phyloP scores from a whole-genome alignment of 2,113 vertebrate genomes.

The Lagopus leucura region DNA sequence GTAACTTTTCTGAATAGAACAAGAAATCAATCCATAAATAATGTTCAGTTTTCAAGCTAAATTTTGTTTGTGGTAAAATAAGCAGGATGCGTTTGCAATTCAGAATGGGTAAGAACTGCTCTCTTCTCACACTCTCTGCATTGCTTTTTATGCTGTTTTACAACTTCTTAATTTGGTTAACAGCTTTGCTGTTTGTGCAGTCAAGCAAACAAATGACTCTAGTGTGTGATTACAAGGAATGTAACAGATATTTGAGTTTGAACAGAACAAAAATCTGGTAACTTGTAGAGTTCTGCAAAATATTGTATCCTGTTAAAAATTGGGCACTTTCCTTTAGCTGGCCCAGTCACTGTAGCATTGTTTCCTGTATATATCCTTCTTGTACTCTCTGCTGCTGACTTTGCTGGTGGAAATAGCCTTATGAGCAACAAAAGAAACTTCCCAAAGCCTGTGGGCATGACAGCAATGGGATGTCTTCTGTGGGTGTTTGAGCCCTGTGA shows the following conservation, averaged over 20 bases:
- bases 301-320: background rate
- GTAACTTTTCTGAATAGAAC: background rate
- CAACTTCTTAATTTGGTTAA: constrained; percentile 6
- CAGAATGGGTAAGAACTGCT: background rate
- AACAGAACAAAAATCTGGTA: background rate
- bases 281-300: background rate
- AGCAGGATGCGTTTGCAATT: background rate
- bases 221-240: background rate
- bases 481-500: background rate
- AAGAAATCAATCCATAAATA: background rate
- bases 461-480: rapidly evolving
- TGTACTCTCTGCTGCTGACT: background rate
- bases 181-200: background rate
- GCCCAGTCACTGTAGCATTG: background rate
- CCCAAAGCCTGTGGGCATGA: background rate
- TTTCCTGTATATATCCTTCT: background rate
- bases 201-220: background rate
- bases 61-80: background rate
- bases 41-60: background rate
- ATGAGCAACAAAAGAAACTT: background rate
- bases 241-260: background rate
- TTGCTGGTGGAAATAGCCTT: background rate
- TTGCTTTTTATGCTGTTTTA: background rate
- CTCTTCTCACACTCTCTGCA: background rate
- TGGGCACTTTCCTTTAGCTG: background rate